Conservation (phyloP, 1,140 invertebrate species). For the Oncopodura yosiiana region DNA sequence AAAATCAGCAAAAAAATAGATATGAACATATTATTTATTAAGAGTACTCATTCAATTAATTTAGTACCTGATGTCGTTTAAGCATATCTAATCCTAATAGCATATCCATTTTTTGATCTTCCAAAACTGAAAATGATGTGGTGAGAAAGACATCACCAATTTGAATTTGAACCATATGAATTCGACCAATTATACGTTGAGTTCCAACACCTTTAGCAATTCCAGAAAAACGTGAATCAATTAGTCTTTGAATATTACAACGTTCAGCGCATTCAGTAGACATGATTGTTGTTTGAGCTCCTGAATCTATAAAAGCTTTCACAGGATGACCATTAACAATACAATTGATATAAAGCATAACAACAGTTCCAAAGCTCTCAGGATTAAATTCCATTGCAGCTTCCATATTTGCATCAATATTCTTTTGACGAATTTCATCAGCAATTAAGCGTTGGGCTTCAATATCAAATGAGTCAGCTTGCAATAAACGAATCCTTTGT, state of each 20-base stretch:
- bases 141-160: constrained; percentile 88
- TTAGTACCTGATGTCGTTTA: constrained; percentile 79
- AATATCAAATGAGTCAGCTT: constrained; percentile 87
- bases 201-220: constrained; percentile 91
- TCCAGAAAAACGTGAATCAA: constrained; percentile 88
- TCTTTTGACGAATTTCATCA: constrained; percentile 88
- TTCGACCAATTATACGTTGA: constrained; percentile 87
- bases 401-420: constrained; percentile 97
- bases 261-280: constrained; percentile 81
- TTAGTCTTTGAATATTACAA: constrained; percentile 90
- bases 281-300: constrained; percentile 91
- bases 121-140: constrained; percentile 93
- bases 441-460: constrained; percentile 89
- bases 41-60: too few relatives aligned
- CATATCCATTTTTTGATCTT: constrained; percentile 98
- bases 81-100: constrained; percentile 93
- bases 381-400: constrained; percentile 97
- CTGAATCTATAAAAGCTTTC: constrained; percentile 96
- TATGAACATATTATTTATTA: constrained; percentile 4
- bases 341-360: constrained; percentile 95
- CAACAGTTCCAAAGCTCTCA: constrained; percentile 92
- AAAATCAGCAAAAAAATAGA: constrained; percentile 23
- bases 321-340: constrained; percentile 90
- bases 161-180: constrained; percentile 94
- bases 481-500: constrained; percentile 75